phyloP scores from a whole-genome alignment of 2,888 invertebrate genomes.

The Oligia latruncula region DNA sequence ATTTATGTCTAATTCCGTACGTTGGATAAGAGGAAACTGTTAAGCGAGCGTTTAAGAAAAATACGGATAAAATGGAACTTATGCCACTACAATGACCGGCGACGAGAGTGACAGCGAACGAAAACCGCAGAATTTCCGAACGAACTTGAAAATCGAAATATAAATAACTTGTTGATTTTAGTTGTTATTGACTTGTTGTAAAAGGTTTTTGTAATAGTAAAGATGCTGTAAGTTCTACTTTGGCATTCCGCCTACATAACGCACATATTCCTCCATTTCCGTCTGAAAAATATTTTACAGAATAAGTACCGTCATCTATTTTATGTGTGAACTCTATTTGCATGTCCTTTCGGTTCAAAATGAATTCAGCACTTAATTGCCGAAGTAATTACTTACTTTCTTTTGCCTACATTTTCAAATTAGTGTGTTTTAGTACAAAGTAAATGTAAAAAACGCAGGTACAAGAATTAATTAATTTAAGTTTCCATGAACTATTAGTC shows the following conservation, averaged over 20 bases:
- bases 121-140: too few relatives aligned
- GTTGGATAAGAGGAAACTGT: not conserved
- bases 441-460: conserved; percentile 47
- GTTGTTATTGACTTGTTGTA: conserved; percentile 1
- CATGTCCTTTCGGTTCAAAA: conserved; percentile 13
- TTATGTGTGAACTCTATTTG: conserved; percentile 36
- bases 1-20: conserved; percentile 6
- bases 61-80: not conserved
- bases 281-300: conserved; percentile 20
- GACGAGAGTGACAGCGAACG: too few relatives aligned
- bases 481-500: conserved; percentile 54
- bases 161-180: not conserved
- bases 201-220: not conserved
- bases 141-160: not conserved
- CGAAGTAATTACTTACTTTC: conserved; percentile 40
- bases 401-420: conserved; percentile 51
- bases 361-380: conserved; percentile 25
- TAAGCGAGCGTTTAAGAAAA: conserved; percentile 10
- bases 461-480: conserved; percentile 53
- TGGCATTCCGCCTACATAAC: conserved; percentile 2
- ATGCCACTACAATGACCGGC: too few relatives aligned
- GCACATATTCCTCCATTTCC: conserved; percentile 22
- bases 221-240: conserved; percentile 15
- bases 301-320: not conserved
- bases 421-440: conserved; percentile 46